Conservation (phyloP, 2,113 vertebrate species). For the Tyto alba region DNA sequence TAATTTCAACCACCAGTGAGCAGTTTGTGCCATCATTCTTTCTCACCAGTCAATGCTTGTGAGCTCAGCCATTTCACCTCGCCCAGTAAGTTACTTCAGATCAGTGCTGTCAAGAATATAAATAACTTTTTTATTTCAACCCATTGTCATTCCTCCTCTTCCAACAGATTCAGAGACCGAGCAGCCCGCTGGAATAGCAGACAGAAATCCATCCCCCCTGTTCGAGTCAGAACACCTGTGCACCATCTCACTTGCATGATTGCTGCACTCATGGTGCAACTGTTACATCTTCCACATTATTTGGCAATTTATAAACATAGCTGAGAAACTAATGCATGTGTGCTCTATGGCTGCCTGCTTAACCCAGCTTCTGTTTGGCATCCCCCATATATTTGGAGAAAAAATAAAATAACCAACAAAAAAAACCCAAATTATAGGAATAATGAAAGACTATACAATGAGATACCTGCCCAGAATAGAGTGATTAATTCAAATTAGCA, state of each 20-base stretch:
- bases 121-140: neutral
- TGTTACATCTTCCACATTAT: neutral
- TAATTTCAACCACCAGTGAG: neutral
- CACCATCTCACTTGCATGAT: neutral
- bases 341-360: neutral
- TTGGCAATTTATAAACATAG: neutral
- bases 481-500: constrained; percentile 52
- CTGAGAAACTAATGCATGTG: neutral
- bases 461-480: constrained; percentile 15
- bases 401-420: neutral
- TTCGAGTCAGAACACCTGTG: neutral
- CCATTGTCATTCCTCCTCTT: neutral
- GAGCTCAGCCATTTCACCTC: constrained; percentile 8
- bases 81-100: neutral
- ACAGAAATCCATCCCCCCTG: neutral
- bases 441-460: constrained; percentile 1
- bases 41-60: neutral
- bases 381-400: neutral
- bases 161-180: fast-evolving
- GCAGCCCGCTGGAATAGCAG: neutral
- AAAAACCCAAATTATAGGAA: neutral
- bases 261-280: neutral
- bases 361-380: neutral
- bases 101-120: neutral
- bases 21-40: constrained; percentile 3